Evolutionary conservation across 2,888 invertebrate genomes (phyloP).

Genomic region (Mimachlamys varia): DNA sequence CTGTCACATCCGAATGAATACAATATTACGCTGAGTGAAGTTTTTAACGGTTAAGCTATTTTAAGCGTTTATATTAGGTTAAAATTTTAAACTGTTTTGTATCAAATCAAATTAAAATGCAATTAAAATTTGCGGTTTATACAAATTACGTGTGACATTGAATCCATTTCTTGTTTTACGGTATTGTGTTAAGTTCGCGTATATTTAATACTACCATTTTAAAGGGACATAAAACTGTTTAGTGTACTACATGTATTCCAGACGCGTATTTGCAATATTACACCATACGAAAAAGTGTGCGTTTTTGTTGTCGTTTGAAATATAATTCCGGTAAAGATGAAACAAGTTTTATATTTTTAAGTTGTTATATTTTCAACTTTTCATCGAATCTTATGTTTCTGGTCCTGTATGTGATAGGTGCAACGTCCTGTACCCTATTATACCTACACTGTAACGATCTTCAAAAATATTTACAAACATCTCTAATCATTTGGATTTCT

Average conservation of each 20-base stretch:
- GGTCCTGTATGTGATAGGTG: neutral
- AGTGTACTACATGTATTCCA: neutral
- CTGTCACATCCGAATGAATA: neutral
- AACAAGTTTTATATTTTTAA: neutral
- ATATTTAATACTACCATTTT: neutral
- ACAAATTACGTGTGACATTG: neutral
- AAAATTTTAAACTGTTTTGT: neutral
- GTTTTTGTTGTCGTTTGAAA: neutral
- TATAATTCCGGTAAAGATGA: neutral
- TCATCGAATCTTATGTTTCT: neutral
- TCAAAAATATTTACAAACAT: too few species aligned
- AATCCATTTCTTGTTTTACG: neutral
- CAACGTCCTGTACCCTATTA: neutral
- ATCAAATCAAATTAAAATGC: neutral
- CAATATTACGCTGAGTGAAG: neutral
- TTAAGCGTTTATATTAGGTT: neutral
- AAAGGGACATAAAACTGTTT: neutral
- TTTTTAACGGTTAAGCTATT: neutral
- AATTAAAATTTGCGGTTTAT: neutral
- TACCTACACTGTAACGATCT: too few species aligned
- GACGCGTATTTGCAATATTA: neutral
- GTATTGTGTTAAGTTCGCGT: neutral
- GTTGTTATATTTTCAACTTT: neutral
- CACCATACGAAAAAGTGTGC: too few species aligned
- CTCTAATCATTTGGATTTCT: too few species aligned